phyloP scores from a whole-genome alignment of 2,888 invertebrate species.

The Drosophila nr. fundita region DNA sequence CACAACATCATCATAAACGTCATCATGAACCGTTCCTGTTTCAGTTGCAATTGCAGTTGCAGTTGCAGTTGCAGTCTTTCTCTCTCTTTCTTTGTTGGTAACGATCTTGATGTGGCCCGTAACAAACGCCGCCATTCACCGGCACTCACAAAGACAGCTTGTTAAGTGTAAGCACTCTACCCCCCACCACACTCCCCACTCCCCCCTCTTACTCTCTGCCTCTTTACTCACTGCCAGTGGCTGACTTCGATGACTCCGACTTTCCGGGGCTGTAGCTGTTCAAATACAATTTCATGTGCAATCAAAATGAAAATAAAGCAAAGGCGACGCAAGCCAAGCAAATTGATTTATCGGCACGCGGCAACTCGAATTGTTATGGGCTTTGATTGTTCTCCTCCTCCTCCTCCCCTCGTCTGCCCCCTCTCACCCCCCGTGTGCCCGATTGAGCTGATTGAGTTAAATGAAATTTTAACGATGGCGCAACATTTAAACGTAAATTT shows the following conservation, averaged over 20 bases:
- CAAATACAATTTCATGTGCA: constrained; percentile 71
- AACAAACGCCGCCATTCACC: constrained; percentile 38
- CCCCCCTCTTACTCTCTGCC: background rate
- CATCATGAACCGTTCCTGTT: constrained; percentile 33
- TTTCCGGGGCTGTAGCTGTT: constrained; percentile 40
- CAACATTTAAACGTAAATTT: constrained; percentile 69
- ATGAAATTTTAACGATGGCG: constrained; percentile 69
- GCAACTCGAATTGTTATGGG: constrained; percentile 65
- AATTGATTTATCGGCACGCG: constrained; percentile 80
- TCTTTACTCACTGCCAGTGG: constrained; percentile 2
- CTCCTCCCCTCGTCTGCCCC: background rate
- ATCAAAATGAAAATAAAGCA: constrained; percentile 60
- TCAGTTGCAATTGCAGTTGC: constrained; percentile 33
- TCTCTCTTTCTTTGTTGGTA: constrained; percentile 1
- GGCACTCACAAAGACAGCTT: constrained; percentile 30
- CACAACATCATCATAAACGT: background rate
- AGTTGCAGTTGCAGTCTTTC: constrained; percentile 14
- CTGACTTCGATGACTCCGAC: constrained; percentile 32
- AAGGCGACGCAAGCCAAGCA: constrained; percentile 43
- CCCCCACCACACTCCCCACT: background rate
- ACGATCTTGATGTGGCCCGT: constrained; percentile 41
- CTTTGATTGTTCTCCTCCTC: constrained; percentile 47
- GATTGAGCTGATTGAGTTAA: constrained; percentile 67
- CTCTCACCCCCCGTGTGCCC: background rate
- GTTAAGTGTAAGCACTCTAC: constrained; percentile 19